phyloP scores from a whole-genome alignment of 2,797 vertebrate species.

The Diplodus puntazzo region DNA sequence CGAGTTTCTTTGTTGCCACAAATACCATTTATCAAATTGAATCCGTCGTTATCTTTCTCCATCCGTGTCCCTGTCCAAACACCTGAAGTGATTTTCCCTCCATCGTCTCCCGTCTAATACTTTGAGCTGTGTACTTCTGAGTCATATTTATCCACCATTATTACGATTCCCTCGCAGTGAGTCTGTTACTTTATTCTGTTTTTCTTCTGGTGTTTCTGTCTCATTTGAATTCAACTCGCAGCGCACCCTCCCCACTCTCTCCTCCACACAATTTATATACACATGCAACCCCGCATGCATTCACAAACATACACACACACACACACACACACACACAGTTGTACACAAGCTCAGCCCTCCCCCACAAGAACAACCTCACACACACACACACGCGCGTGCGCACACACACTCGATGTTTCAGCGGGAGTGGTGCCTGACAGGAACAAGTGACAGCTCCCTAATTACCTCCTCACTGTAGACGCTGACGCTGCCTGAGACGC shows the following conservation, averaged over 20 bases:
- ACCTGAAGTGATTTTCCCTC: constrained; percentile 61
- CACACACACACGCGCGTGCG: constrained; percentile 46
- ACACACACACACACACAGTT: constrained; percentile 45
- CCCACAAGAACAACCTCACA: constrained; percentile 70
- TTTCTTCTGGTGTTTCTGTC: constrained; percentile 75
- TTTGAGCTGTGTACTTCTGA: constrained; percentile 62
- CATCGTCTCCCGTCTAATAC: constrained; percentile 63
- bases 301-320: constrained; percentile 73
- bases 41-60: constrained; percentile 58
- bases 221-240: constrained; percentile 78
- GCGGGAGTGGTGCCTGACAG: constrained; percentile 96
- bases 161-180: constrained; percentile 73
- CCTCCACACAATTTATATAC: constrained; percentile 78
- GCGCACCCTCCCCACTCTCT: constrained; percentile 60
- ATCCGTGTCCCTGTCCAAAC: constrained; percentile 62
- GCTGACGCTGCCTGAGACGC: constrained; percentile 94
- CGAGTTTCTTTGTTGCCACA: constrained; percentile 37
- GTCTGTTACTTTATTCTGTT: constrained; percentile 71
- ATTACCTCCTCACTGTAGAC: constrained; percentile 98
- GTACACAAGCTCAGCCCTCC: constrained; percentile 75
- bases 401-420: constrained; percentile 88
- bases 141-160: constrained; percentile 74
- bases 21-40: constrained; percentile 71
- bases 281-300: constrained; percentile 76
- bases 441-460: constrained; percentile 99